Conservation (phyloP, 2,797 vertebrate genomes). For the Enteromius thamalakanensis region DNA sequence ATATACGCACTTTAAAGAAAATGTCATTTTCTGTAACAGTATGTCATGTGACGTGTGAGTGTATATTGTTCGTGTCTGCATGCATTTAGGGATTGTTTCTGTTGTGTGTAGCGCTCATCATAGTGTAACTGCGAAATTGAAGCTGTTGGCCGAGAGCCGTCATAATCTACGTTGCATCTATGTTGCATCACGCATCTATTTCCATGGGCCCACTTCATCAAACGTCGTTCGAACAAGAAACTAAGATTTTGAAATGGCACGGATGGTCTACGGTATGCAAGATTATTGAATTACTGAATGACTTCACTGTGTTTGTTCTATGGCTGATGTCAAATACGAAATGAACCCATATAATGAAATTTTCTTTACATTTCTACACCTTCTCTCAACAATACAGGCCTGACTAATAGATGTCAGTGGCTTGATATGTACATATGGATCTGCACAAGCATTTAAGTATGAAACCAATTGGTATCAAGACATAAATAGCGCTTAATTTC, state of each 20-base stretch:
- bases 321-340: constrained; percentile 10
- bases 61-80: constrained; percentile 60
- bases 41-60: constrained; percentile 53
- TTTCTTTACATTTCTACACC: constrained; percentile 33
- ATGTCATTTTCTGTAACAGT: constrained; percentile 53
- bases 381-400: constrained; percentile 7
- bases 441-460: constrained; percentile 1
- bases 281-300: not conserved
- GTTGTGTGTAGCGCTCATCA: constrained; percentile 2
- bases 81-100: constrained; percentile 43
- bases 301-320: not conserved
- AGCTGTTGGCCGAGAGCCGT: constrained; percentile 20
- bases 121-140: constrained; percentile 33
- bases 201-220: constrained; percentile 22
- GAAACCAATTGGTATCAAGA: not conserved
- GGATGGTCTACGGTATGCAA: not conserved
- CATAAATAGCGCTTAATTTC: constrained; percentile 1
- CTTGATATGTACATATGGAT: constrained; percentile 13
- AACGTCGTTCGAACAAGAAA: constrained; percentile 18
- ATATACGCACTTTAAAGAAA: constrained; percentile 84
- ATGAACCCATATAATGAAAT: not conserved
- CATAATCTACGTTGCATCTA: constrained; percentile 25
- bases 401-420: constrained; percentile 23
- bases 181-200: constrained; percentile 34
- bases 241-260: constrained; percentile 10